Evolutionary conservation across 1,140 invertebrate species (phyloP), one percentile per base, ranked within the genome.

Genomic region (Zaprionus gabonicus): DNA sequence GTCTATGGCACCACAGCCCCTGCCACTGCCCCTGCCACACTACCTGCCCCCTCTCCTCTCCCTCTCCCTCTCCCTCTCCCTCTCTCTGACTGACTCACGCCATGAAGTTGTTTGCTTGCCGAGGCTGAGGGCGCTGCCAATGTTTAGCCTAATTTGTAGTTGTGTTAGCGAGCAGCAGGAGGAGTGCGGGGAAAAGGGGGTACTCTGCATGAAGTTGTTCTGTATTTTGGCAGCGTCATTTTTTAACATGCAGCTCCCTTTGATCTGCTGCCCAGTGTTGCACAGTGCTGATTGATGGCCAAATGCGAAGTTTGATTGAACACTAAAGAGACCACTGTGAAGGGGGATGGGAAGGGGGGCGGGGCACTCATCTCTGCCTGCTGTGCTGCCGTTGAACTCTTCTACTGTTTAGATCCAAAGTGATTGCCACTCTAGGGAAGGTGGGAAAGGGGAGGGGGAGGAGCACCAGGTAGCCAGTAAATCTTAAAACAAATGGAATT

Each of bases 241-340:
- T 82, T 59, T 77, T 76, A 59, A 59, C 76, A 68, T 34, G 65
- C 80, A 36, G 64, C 57, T 69, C 68, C 71, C 82, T 86, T 86
- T 87, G 82, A 86, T 86, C 76, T 86, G 80, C 70, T 41, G 38
- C 15, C 41, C n/a, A 46, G 7, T 46, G 41, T 46, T 46, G 41
- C 41, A 28, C 62, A 57, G 56, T 82, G 82, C 44, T 86, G 82
- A 86, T 82, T 76, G 82, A 86, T 87, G 83, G 81, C 62, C 75
- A 31, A 56, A 76, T 87, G 82, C 83, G 69, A 87, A 86, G 80
- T 86, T 86, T 86, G 82, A 86, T 86, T 87, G 82, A 86, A 83
- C 82, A 71, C 76, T 27, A 49, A 65, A 49, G 23, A 17, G 31
- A 34, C 31, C 31, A 34, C 31, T 10, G 31, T 34, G 9, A 2